Conservation (phyloP, 2,888 invertebrate genomes). For the Elysia crispata region DNA sequence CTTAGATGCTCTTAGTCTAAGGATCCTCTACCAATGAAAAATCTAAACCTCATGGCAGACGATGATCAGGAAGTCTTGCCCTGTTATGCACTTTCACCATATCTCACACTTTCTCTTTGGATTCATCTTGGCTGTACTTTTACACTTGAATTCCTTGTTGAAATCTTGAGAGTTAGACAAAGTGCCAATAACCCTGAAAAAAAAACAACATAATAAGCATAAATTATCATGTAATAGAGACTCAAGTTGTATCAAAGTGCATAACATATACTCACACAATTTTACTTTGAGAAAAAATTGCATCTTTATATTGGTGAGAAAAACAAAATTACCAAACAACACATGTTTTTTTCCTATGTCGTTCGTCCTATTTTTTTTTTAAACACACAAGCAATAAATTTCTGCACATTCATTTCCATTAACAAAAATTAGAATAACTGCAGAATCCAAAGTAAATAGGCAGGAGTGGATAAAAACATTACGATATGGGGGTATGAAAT, state of each 20-base stretch:
- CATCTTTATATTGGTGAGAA: too few relatives aligned
- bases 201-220: neutral
- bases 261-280: neutral
- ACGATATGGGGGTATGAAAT: neutral
- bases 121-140: slow-evolving; percentile 38
- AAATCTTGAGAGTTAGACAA: slow-evolving; percentile 45
- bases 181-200: slow-evolving; percentile 40
- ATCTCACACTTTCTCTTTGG: slow-evolving; percentile 30
- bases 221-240: too few relatives aligned
- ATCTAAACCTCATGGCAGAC: too few relatives aligned
- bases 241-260: neutral
- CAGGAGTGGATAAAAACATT: neutral
- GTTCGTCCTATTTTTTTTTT: neutral
- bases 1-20: too few relatives aligned
- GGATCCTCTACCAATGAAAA: too few relatives aligned
- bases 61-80: too few relatives aligned
- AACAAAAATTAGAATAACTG: neutral
- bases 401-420: too few relatives aligned
- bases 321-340: too few relatives aligned
- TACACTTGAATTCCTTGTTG: slow-evolving; percentile 32
- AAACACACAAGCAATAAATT: neutral
- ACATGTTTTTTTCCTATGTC: neutral
- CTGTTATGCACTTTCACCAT: slow-evolving; percentile 10
- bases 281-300: neutral
- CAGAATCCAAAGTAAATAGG: neutral